Conservation (phyloP, 23 tunicate species). For the Diplosoma virens region DNA sequence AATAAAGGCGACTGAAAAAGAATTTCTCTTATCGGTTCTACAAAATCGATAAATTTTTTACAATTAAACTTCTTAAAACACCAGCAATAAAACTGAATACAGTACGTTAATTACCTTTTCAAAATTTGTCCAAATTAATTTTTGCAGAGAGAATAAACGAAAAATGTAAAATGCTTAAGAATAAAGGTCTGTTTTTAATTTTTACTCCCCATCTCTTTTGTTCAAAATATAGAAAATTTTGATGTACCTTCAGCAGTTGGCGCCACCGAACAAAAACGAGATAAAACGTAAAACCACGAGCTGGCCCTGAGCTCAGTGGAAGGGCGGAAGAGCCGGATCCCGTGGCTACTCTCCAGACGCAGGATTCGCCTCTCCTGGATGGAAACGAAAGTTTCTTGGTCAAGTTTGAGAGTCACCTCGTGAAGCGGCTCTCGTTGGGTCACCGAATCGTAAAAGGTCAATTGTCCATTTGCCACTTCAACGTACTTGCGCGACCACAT, state of each 20-base stretch:
- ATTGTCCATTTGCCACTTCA: constrained; percentile 17
- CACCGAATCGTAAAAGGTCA: constrained; percentile 2
- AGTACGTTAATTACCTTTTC: too few relatives aligned
- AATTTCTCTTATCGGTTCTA: too few relatives aligned
- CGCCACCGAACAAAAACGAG: constrained; percentile 19
- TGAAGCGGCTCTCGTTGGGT: constrained; percentile 11
- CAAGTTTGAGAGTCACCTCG: not conserved
- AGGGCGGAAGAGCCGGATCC: constrained; percentile 24
- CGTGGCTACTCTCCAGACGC: constrained; percentile 8
- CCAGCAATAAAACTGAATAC: too few relatives aligned
- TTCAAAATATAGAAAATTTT: not conserved
- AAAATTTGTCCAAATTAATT: too few relatives aligned
- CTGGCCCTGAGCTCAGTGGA: constrained; percentile 14
- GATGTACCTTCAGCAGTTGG: constrained; percentile 41
- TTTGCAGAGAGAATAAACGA: not conserved
- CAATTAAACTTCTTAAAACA: too few relatives aligned
- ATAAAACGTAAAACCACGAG: constrained; percentile 22
- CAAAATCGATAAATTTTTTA: too few relatives aligned
- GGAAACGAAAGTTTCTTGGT: constrained; percentile 1
- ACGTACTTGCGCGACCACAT: constrained; percentile 29
- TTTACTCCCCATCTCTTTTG: not conserved
- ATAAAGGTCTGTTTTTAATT: not conserved
- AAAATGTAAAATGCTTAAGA: not conserved
- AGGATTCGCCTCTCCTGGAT: constrained; percentile 7
- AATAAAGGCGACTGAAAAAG: too few relatives aligned